Base-by-base conservation (phyloP, 2,888 invertebrate genomes). In the Oscheius onirici region DNA sequence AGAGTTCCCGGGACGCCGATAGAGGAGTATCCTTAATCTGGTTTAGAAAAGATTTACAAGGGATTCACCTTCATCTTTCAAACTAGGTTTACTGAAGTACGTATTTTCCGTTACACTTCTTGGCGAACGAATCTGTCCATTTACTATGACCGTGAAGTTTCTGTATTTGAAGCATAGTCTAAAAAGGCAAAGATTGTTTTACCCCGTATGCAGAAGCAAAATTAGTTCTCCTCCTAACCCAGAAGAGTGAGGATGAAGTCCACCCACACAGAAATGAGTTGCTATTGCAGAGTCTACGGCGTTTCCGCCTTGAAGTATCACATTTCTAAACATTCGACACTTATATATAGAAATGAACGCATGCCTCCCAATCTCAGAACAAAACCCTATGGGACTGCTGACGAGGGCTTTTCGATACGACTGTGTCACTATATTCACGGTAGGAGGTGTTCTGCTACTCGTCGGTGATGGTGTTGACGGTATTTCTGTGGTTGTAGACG, bases 1-100 rank as follows among this genome's bases (percentile, higher is more conserved):
- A 79, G 69, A 73, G 73, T 69, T 5, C 78, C 78, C 3, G 78
- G 78, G 3, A 73, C 67, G 20, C 73, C 75, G 41, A 73, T 79
- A 1, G 78, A 79, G 1, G 78, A 74, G 46, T 79, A 79, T 17
- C 78, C 78, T 60, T 22, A 60, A 3, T 11, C 1, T 22, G n/a
- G 11, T 72, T 71, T 43, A 3, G 17, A 41, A 15, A 10, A 17
- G 17, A 0, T 2, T 15, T n/a, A n/a, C n/a, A n/a, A n/a, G n/a
- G n/a, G n/a, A n/a, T n/a, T n/a, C n/a, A 68, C 68, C 68, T 60
- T 60, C 41, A 40, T 76, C 72, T 2, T 72, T 72, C n/a, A 74
- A 69, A 3, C 68, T 71, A 8, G 78, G 75, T 24, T 78, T 78
- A 8, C 66, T 74, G 2, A 71, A 70, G 34, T 76, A 78, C 1